Base-by-base conservation (phyloP, 2,797 vertebrate genomes). In the Bucorvus abyssinicus region DNA sequence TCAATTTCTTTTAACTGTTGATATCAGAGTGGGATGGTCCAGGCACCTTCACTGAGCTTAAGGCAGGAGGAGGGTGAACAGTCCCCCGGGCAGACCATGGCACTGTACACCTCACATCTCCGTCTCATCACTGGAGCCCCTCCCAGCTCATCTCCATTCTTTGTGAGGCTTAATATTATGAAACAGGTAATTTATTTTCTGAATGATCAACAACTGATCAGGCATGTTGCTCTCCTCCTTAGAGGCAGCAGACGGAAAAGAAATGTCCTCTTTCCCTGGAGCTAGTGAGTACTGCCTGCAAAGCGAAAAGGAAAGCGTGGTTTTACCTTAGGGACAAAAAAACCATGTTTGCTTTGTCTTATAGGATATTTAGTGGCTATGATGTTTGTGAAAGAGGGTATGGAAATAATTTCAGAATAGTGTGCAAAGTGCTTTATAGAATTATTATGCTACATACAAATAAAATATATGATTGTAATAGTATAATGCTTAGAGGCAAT, bases 391-490 rank as follows among this genome's bases (percentile, higher is more conserved):
- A 59, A 81, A 81, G 18, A 21, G 14, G 65, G 7, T 15, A 24
- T 26, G 26, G 26, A 91, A 91, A 60, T 53, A 9, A 85, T 53
- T 92, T 87, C 38, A 89, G 45, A 82, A 70, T 76, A 77, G 56
- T 47, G 29, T 42, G 38, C 7, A 52, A 49, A 32, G 10, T 40
- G 10, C 6, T 89, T 86, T 55, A 53, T 19, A 55, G 30, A 63
- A 87, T 68, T 69, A 56, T 69, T 89, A 86, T 76, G 29, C 22
- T 50, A 75, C 5, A 20, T 55, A 59, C 3, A 40, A 80, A 64
- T 67, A 52, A 79, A 83, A 81, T 40, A 60, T 0, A 3, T 60
- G 59, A 30, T 49, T 87, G 10, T 50, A 67, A 78, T 42, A 63
- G 24, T 15, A 49, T 73, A 87, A 90, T 20, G 0, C 10, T 78